phyloP scores from a whole-genome alignment of 2,113 vertebrate species.

The Zapus hudsonius region DNA sequence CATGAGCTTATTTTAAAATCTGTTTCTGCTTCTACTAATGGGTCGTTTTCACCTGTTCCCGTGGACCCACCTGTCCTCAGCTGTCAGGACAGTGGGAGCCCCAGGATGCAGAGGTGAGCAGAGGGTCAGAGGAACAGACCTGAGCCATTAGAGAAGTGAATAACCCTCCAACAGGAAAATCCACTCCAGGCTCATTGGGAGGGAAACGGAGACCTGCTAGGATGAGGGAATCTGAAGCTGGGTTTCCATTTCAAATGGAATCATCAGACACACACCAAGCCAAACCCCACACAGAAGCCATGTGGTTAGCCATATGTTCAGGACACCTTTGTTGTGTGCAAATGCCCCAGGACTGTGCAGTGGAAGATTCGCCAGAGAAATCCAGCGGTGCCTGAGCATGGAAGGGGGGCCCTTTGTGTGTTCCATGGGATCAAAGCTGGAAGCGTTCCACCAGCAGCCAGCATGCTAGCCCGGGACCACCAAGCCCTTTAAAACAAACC shows the following conservation, averaged over 20 bases:
- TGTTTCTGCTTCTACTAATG: conserved; percentile 67
- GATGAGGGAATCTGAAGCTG: conserved; percentile 58
- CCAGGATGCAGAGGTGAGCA: conserved; percentile 65
- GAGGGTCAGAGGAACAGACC: conserved; percentile 72
- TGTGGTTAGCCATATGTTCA: conserved; percentile 64
- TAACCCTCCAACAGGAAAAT: conserved; percentile 74
- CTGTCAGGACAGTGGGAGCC: conserved; percentile 9
- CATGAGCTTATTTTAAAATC: conserved; percentile 45
- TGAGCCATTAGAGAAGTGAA: conserved; percentile 52
- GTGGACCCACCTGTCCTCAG: conserved; percentile 5
- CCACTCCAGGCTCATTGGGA: conserved; percentile 71
- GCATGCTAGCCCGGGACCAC: conserved; percentile 52
- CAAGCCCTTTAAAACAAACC: conserved; percentile 62
- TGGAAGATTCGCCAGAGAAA: conserved; percentile 60
- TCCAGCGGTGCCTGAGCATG: background rate
- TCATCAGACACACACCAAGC: conserved; percentile 58
- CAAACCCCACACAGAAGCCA: conserved; percentile 48
- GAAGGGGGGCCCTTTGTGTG: conserved; percentile 77
- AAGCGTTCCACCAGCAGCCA: conserved; percentile 65
- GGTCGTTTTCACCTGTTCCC: conserved; percentile 64
- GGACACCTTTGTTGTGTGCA: conserved; percentile 62
- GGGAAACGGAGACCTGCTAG: conserved; percentile 55
- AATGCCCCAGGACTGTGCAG: conserved; percentile 65
- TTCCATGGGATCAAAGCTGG: conserved; percentile 73
- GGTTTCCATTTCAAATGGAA: conserved; percentile 62